Conservation (phyloP, 2,888 invertebrate species). For the Harmothoe impar region DNA sequence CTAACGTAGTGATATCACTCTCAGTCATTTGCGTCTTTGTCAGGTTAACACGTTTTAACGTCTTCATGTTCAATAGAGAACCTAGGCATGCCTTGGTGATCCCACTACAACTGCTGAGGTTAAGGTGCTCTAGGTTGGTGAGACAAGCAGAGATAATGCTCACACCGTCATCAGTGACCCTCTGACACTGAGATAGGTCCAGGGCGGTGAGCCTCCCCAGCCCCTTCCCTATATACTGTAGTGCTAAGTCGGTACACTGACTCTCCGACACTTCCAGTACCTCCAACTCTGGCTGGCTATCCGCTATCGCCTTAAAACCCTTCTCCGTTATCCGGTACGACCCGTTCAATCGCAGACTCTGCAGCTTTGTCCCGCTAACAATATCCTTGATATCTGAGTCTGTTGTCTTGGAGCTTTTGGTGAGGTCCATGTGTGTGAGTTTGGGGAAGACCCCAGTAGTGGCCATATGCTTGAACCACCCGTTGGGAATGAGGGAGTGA, state of each 20-base stretch:
- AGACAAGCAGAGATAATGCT: slow-evolving; percentile 70
- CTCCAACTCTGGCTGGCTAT: slow-evolving; percentile 4
- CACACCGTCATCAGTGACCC: slow-evolving; percentile 71
- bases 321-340: slow-evolving; percentile 61
- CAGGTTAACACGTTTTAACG: slow-evolving; percentile 30
- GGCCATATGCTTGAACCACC: slow-evolving; percentile 58
- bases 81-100: slow-evolving; percentile 8
- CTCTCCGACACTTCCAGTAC: slow-evolving; percentile 59
- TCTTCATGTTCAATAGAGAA: slow-evolving; percentile 6
- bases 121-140: slow-evolving; percentile 69
- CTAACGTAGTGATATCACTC: slow-evolving; percentile 19
- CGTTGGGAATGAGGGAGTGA: slow-evolving; percentile 49
- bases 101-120: slow-evolving; percentile 70
- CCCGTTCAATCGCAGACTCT: neutral
- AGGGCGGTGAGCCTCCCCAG: slow-evolving; percentile 69
- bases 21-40: slow-evolving; percentile 31
- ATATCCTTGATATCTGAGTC: slow-evolving; percentile 61
- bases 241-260: slow-evolving; percentile 57
- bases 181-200: slow-evolving; percentile 69
- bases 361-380: neutral
- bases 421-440: slow-evolving; percentile 58
- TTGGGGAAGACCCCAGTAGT: neutral
- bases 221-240: slow-evolving; percentile 53
- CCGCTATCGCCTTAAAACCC: slow-evolving; percentile 31
- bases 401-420: slow-evolving; percentile 56